Evolutionary conservation across 2,888 invertebrate genomes (phyloP).

Genomic region (Colletes collaris): DNA sequence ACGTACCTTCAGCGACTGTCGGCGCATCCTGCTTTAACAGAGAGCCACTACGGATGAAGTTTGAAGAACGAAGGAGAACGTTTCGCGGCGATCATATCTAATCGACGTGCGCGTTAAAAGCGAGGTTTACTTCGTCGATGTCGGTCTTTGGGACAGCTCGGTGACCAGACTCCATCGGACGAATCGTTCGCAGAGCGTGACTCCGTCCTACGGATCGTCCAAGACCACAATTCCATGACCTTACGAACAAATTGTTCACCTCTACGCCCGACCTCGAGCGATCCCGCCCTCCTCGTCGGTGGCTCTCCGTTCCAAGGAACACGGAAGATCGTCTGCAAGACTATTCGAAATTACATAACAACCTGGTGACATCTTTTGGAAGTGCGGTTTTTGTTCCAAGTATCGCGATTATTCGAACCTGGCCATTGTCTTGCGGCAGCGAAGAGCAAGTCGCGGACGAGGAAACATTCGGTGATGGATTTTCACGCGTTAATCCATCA

Average conservation of each 20-base stretch:
- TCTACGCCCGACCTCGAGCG: too few species aligned
- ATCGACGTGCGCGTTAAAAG: slow-evolving; percentile 37
- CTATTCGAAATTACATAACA: too few species aligned
- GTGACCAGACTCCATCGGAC: slow-evolving; percentile 7
- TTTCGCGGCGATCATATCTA: slow-evolving; percentile 43
- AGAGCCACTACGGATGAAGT: slow-evolving; percentile 28
- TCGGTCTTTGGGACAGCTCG: slow-evolving; percentile 1
- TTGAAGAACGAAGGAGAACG: slow-evolving; percentile 36
- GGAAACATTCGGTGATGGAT: neutral
- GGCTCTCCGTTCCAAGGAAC: too few species aligned
- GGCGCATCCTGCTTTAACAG: neutral
- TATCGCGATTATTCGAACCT: neutral
- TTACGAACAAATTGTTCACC: neutral
- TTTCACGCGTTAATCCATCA: too few species aligned
- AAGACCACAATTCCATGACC: neutral
- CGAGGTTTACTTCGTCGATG: slow-evolving; percentile 18
- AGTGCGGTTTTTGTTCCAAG: neutral
- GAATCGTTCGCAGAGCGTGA: neutral
- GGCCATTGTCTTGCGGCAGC: neutral
- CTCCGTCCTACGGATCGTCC: neutral
- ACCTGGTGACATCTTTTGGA: neutral
- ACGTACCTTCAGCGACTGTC: slow-evolving; percentile 20
- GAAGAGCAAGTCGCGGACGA: neutral
- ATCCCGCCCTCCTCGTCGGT: too few species aligned
- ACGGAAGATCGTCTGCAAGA: too few species aligned